These are phyloP conservation scores for Scalopus aquaticus DNA, from an alignment of 2,113 vertebrate genomes.

Conservation along the genomic window DNA sequence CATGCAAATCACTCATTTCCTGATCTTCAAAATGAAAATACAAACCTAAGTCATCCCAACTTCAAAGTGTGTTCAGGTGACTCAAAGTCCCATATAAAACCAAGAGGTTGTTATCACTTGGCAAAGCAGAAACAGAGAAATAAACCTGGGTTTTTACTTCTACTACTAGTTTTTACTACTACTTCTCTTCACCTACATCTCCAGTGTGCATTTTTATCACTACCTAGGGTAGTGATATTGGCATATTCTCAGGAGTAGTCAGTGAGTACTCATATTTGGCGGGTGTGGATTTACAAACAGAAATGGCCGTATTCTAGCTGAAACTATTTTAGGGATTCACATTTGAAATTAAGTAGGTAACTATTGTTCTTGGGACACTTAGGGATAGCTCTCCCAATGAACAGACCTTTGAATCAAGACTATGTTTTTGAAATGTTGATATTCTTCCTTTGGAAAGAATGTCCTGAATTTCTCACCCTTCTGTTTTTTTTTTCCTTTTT, in stretches of 20 bases:
- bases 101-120: not conserved
- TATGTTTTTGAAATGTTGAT: not conserved
- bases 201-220: not conserved
- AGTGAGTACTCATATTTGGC: not conserved
- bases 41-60: not conserved
- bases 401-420: not conserved
- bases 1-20: not conserved
- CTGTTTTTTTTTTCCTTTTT: not conserved
- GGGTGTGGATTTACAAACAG: not conserved
- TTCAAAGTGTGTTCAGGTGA: not conserved
- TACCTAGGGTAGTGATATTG: not conserved
- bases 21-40: not conserved
- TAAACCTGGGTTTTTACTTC: not conserved
- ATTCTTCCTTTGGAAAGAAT: not conserved
- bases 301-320: not conserved
- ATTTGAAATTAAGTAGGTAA: not conserved
- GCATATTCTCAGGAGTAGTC: not conserved
- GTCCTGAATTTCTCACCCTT: not conserved
- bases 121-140: not conserved
- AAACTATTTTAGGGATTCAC: not conserved
- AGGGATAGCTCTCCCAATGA: not conserved
- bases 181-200: not conserved
- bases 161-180: not conserved
- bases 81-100: not conserved
- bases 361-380: not conserved